Evolutionary conservation across 2,888 invertebrate species (phyloP).

Genomic region (Napeogenes inachia): DNA sequence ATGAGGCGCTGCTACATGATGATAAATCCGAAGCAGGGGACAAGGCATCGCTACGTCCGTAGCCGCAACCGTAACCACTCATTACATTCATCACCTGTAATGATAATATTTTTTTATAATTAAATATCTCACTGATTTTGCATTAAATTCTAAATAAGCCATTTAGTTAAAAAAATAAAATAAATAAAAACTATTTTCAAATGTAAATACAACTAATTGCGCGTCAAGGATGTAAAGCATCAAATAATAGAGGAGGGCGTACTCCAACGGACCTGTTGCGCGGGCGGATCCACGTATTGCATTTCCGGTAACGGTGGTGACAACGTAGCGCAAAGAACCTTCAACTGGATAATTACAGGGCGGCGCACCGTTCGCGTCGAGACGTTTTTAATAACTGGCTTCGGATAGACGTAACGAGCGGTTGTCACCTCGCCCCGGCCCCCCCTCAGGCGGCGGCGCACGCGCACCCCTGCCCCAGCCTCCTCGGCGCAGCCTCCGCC

Average conservation of each 20-base stretch:
- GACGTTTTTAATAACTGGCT: constrained; percentile 80
- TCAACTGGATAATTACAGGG: constrained; percentile 76
- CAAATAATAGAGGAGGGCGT: constrained; percentile 42
- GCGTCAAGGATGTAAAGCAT: constrained; percentile 34
- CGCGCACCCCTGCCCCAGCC: constrained; percentile 40
- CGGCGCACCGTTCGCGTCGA: constrained; percentile 77
- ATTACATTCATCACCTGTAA: constrained; percentile 73
- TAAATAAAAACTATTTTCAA: background rate
- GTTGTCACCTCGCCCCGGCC: constrained; percentile 74
- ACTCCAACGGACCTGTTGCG: constrained; percentile 73
- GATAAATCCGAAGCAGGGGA: constrained; percentile 67
- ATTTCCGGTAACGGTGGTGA: constrained; percentile 70
- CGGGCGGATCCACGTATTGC: constrained; percentile 75
- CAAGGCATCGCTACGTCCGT: constrained; percentile 72
- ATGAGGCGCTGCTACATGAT: constrained; percentile 68
- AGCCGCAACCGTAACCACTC: constrained; percentile 64
- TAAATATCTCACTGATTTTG: background rate
- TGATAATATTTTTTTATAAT: constrained; percentile 13
- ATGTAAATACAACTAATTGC: constrained; percentile 4
- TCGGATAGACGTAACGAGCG: constrained; percentile 76
- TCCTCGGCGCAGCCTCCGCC: constrained; percentile 60
- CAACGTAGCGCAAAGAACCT: constrained; percentile 64
- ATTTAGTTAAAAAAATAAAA: background rate
- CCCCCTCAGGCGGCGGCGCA: constrained; percentile 45
- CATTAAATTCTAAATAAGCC: background rate